phyloP scores from a whole-genome alignment of 2,797 vertebrate genomes.

The Tragopan temminckii region DNA sequence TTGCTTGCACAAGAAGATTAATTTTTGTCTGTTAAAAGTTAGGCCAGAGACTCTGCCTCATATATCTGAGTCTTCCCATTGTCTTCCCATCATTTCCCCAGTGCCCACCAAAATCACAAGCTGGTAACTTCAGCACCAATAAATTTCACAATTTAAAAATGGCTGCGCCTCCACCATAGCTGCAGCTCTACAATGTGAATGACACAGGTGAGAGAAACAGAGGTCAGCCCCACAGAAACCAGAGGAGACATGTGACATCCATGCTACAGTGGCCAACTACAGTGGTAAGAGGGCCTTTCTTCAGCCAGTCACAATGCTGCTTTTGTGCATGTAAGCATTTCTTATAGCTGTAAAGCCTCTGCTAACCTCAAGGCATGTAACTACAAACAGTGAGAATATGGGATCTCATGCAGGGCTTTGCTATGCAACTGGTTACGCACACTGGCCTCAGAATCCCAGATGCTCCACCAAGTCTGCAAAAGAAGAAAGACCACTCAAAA shows the following conservation, averaged over 20 bases:
- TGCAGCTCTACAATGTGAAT: background rate
- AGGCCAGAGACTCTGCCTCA: background rate
- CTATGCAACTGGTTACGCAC: background rate
- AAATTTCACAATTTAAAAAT: background rate
- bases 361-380: background rate
- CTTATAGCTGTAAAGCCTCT: background rate
- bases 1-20: background rate
- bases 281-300: background rate
- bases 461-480: background rate
- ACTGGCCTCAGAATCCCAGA: background rate
- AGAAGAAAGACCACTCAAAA: background rate
- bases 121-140: background rate
- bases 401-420: background rate
- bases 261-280: background rate
- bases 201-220: background rate
- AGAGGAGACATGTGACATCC: background rate
- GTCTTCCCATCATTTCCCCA: background rate
- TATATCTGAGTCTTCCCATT: background rate
- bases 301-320: background rate
- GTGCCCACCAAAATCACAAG: background rate
- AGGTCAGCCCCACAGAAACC: background rate
- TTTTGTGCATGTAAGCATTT: background rate
- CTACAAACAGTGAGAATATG: background rate
- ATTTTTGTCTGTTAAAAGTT: background rate
- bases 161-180: background rate